Base-by-base conservation (phyloP, 2,797 vertebrate species). In the Masticophis lateralis region DNA sequence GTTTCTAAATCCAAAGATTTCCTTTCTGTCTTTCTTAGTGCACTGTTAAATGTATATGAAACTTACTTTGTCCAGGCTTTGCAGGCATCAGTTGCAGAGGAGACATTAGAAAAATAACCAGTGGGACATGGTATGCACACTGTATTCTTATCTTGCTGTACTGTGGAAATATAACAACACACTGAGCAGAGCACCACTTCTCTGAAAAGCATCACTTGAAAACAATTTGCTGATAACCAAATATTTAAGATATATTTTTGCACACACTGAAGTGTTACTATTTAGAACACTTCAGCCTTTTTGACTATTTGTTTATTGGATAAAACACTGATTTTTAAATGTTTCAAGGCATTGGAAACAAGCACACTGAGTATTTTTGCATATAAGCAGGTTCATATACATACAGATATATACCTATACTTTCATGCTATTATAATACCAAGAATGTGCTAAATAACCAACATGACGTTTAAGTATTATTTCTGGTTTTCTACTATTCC, bases 11-110 rank as follows among this genome's bases (percentile, higher is more conserved):
- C 74, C 20, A 25, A 51, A 57, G 51, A 51, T 32, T 61, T 94
- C 53, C 92, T 60, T 9, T 27, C 87, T 51, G 6, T 51, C 83
- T 57, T 57, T 69, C 0, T 14, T 22, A 22, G 63, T 51, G 37
- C 91, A 91, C 57, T 47, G 6, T 93, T 86, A 22, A 89, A 47
- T 66, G 60, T 91, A 8, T 7, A 11, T 7, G 55, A 43, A 57
- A 98, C 99, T 98, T 98, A 99, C 99, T 98, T 98, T 43, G 98
- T 99, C 99, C 99, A 99, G 51, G 95, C 97, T 97, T 97, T 98
- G 97, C 99, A 99, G 6, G 95, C 92, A 0, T 98, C 98, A 0
- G 93, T 98, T 37, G 98, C 95, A 47, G 98, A 98, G 86, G 94
- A 94, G 3, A 95, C 74, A 5, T 97, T 96, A 4, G 99, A 99